Conservation (phyloP, 2,113 vertebrate species). For the Seriola aureovittata region DNA sequence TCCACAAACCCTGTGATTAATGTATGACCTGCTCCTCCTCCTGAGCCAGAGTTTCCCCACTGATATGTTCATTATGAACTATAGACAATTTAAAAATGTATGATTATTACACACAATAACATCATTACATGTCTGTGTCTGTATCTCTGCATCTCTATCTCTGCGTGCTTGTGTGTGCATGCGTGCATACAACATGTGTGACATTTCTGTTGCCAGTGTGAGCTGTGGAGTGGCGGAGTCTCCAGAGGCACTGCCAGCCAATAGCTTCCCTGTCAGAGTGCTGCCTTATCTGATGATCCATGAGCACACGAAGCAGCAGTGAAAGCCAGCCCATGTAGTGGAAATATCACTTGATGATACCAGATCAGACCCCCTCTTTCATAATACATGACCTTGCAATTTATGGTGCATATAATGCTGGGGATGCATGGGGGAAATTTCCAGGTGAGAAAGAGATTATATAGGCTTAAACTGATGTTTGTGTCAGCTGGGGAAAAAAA, state of each 20-base stretch:
- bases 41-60: neutral
- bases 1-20: conserved; percentile 17
- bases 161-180: neutral
- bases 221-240: conserved; percentile 19
- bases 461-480: conserved; percentile 32
- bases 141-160: neutral
- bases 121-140: neutral
- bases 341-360: conserved; percentile 67
- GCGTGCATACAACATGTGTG: conserved; percentile 2
- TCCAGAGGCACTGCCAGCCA: conserved; percentile 54
- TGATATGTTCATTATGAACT: neutral
- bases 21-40: neutral
- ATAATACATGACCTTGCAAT: conserved; percentile 65
- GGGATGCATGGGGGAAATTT: conserved; percentile 29
- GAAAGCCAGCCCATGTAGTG: conserved; percentile 51
- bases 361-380: conserved; percentile 56
- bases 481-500: conserved; percentile 14
- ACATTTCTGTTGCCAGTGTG: conserved; percentile 18
- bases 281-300: conserved; percentile 73
- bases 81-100: neutral
- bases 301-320: conserved; percentile 45
- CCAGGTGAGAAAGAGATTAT: conserved; percentile 49
- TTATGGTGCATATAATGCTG: conserved; percentile 55
- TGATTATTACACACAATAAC: neutral
- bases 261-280: conserved; percentile 61